These are phyloP conservation scores for Drymonia ruficornis DNA, from an alignment of 2,888 invertebrate species.

Conservation along the genomic window DNA sequence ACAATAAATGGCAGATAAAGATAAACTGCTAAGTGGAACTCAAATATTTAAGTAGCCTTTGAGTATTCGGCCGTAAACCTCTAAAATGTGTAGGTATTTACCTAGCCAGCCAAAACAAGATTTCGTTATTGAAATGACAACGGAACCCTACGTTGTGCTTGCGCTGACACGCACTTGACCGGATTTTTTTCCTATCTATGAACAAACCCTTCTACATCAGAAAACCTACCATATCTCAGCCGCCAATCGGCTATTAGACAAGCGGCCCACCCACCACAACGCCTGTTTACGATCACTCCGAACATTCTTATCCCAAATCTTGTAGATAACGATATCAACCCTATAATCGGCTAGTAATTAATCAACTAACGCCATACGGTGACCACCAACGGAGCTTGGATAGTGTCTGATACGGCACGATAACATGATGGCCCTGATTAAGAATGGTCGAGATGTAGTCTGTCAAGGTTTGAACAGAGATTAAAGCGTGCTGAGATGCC, in stretches of 20 bases:
- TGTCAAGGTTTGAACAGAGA: neutral
- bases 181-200: too few species aligned
- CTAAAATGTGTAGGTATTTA: too few species aligned
- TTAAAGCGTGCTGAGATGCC: neutral
- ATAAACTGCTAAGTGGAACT: too few species aligned
- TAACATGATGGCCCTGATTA: conserved; percentile 8
- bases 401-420: conserved; percentile 18
- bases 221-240: neutral
- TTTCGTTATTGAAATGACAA: too few species aligned
- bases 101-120: too few species aligned
- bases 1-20: too few species aligned
- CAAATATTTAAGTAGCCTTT: too few species aligned
- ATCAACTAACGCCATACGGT: conserved; percentile 57
- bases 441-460: neutral
- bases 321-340: conserved; percentile 51
- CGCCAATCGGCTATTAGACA: conserved; percentile 5
- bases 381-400: conserved; percentile 61
- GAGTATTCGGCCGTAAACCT: too few species aligned
- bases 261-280: conserved; percentile 34
- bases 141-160: too few species aligned
- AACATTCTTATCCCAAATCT: conserved; percentile 39
- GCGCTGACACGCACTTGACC: too few species aligned
- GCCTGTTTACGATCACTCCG: conserved; percentile 32
- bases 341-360: conserved; percentile 66
- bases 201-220: neutral